These are phyloP conservation scores for Noctua pronuba DNA, from an alignment of 2,888 invertebrate genomes.

Conservation along the genomic window DNA sequence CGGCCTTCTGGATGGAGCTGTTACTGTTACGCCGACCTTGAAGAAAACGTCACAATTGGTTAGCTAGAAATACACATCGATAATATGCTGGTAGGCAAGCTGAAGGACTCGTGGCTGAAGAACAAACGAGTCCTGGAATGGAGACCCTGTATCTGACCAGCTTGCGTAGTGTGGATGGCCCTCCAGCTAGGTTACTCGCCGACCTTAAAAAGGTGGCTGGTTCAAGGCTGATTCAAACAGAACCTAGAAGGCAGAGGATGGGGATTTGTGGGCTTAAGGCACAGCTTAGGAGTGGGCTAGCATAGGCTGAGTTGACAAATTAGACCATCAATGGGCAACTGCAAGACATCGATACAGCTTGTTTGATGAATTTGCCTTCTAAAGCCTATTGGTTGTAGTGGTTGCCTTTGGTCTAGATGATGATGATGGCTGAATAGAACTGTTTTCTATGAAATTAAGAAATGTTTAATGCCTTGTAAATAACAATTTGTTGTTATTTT, in stretches of 20 bases:
- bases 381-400: not conserved
- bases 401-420: not conserved
- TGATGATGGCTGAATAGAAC: not conserved
- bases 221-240: not conserved
- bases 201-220: not conserved
- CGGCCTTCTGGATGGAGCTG: conserved; percentile 96
- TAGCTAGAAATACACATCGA: not conserved
- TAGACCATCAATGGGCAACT: not conserved
- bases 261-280: not conserved
- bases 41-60: not conserved
- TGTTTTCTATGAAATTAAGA: not conserved
- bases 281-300: not conserved
- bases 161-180: not conserved
- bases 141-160: not conserved
- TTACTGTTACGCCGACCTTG: conserved; percentile 92
- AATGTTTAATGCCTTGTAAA: not conserved
- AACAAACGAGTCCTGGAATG: not conserved
- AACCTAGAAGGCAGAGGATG: not conserved
- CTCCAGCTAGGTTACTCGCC: not conserved
- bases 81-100: not conserved
- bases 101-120: not conserved
- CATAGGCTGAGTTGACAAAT: not conserved
- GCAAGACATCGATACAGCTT: not conserved
- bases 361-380: not conserved
- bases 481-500: not conserved